A percentile compares a stretch with the other conserved stretches of the same genome.
These are phyloP conservation scores for Agrochola lychnidis DNA, from an alignment of 2,888 invertebrate genomes.

Conservation along the genomic window DNA sequence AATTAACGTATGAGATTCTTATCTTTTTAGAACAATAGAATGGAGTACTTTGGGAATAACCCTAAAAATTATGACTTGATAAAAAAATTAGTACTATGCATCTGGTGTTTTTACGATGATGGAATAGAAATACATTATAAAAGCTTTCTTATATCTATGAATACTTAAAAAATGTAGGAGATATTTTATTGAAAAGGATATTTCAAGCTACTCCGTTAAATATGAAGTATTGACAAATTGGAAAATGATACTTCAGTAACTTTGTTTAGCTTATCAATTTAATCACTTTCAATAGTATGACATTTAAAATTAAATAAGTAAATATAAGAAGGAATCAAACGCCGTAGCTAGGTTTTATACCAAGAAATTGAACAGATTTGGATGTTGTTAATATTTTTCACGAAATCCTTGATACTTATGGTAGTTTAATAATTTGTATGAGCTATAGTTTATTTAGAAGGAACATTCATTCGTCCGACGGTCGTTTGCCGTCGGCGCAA, in stretches of 20 bases:
- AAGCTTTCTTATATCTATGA: neutral
- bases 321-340: neutral
- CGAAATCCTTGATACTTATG: neutral
- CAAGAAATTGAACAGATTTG: neutral
- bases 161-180: too few relatives aligned
- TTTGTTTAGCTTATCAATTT: neutral
- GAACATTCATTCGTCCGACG: constrained; percentile 67
- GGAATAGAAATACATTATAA: constrained; percentile 5
- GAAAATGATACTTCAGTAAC: neutral
- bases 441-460: constrained; percentile 17
- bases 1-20: too few relatives aligned
- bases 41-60: too few relatives aligned
- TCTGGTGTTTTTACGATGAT: constrained; percentile 11
- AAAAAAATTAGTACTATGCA: neutral
- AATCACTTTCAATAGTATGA: neutral
- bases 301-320: neutral
- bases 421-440: neutral
- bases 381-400: neutral
- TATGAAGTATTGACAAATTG: neutral
- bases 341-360: neutral
- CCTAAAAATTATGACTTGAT: constrained; percentile 17
- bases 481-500: constrained; percentile 73
- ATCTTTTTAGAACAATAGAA: too few relatives aligned
- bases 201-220: neutral
- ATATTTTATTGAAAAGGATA: neutral